Evolutionary conservation across 2,113 vertebrate genomes (phyloP).

Genomic region (Myxocyprinus asiaticus): DNA sequence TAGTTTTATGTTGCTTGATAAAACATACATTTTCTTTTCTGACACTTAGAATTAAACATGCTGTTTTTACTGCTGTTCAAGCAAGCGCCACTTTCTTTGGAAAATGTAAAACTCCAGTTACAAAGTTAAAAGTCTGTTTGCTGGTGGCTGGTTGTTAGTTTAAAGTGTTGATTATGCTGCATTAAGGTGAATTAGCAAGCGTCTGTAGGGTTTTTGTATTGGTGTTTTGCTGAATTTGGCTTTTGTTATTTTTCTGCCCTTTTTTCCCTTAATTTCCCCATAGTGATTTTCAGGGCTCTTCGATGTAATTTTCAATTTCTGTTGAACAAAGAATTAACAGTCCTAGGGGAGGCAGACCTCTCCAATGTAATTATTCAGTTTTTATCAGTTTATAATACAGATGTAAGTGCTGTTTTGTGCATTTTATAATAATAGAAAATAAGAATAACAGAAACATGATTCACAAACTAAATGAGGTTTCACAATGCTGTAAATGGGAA

Average conservation of each 20-base stretch:
- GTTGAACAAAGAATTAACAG: constrained; percentile 36
- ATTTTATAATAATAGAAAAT: neutral
- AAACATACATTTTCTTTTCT: no score
- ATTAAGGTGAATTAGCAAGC: neutral
- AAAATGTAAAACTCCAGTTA: neutral
- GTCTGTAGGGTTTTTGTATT: neutral
- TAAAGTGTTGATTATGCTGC: neutral
- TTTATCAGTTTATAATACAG: constrained; percentile 23
- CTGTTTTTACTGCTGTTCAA: no score
- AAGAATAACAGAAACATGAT: constrained; percentile 5
- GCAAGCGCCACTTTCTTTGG: no score
- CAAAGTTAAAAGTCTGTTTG: neutral
- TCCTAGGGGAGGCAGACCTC: constrained; percentile 41
- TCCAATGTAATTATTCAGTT: constrained; percentile 39
- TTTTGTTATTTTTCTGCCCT: constrained; percentile 16
- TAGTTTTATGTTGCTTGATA: no score
- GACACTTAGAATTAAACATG: no score
- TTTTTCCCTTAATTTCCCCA: constrained; percentile 17
- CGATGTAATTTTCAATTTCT: constrained; percentile 40
- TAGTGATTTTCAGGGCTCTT: constrained; percentile 37
- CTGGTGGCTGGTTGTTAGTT: neutral
- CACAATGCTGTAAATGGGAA: neutral
- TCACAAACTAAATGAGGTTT: constrained; percentile 1
- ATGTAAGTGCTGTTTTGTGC: constrained; percentile 23
- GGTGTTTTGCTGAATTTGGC: neutral